These are phyloP conservation scores for Achatina immaculata DNA, from an alignment of 1,140 invertebrate genomes.

Conservation along the genomic window DNA sequence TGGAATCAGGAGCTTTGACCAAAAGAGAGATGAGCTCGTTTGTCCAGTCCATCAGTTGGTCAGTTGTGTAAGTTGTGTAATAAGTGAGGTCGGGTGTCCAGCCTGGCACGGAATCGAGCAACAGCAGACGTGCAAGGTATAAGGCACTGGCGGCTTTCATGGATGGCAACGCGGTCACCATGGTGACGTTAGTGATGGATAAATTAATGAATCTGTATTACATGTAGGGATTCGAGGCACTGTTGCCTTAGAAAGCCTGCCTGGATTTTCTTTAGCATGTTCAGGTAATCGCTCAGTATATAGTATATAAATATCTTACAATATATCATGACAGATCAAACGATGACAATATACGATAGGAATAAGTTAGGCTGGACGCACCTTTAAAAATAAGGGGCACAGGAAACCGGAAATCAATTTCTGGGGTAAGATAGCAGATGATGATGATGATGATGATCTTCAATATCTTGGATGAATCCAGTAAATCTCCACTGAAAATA, in stretches of 20 bases:
- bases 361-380: background rate
- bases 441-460: too few species aligned
- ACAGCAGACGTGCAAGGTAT: slow-evolving; percentile 2
- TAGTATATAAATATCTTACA: background rate
- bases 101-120: background rate
- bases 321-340: background rate
- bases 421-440: too few species aligned
- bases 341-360: too few species aligned
- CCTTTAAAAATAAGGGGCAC: background rate
- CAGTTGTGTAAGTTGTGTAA: slow-evolving; percentile 14
- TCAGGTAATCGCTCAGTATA: too few species aligned
- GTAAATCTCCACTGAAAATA: background rate
- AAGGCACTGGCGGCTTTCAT: slow-evolving; percentile 24
- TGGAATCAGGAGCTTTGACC: background rate
- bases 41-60: background rate
- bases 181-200: background rate
- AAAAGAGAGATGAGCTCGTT: background rate
- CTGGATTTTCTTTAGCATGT: too few species aligned
- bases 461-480: too few species aligned
- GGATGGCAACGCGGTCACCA: slow-evolving; percentile 20
- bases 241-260: too few species aligned
- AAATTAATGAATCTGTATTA: background rate
- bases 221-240: too few species aligned
- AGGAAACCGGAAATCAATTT: too few species aligned
- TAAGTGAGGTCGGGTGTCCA: slow-evolving; percentile 15